Conservation (phyloP, 2,888 invertebrate genomes). For the Slavum lentiscoides region DNA sequence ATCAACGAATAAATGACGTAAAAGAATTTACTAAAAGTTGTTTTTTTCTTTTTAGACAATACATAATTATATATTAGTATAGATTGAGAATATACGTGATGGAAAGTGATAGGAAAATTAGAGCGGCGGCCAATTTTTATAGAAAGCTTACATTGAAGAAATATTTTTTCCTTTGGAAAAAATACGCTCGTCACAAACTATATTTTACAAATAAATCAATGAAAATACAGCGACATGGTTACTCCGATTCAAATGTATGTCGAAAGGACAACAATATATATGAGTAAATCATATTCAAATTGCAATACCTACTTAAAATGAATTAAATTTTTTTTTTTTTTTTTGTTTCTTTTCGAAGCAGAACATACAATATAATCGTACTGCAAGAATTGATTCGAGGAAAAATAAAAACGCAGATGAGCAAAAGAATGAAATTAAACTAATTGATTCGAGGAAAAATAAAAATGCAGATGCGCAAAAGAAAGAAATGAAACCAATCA, state of each 20-base stretch:
- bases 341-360: not conserved
- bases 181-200: not conserved
- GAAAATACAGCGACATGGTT: not conserved
- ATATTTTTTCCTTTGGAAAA: constrained; percentile 20
- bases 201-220: not conserved
- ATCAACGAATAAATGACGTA: not conserved
- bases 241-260: not conserved
- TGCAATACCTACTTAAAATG: too few relatives aligned
- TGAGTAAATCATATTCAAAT: not conserved
- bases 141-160: constrained; percentile 7
- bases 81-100: not conserved
- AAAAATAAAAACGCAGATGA: not conserved
- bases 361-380: not conserved
- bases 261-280: not conserved
- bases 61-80: not conserved
- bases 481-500: not conserved
- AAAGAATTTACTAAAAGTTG: not conserved
- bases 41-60: not conserved
- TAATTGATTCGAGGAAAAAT: not conserved
- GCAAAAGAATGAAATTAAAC: not conserved
- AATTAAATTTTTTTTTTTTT: too few relatives aligned
- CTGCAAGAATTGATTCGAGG: not conserved
- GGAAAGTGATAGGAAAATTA: constrained; percentile 30
- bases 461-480: not conserved
- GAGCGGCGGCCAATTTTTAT: constrained; percentile 3